phyloP scores from a whole-genome alignment of 2,113 vertebrate species.

The Pionites leucogaster region DNA sequence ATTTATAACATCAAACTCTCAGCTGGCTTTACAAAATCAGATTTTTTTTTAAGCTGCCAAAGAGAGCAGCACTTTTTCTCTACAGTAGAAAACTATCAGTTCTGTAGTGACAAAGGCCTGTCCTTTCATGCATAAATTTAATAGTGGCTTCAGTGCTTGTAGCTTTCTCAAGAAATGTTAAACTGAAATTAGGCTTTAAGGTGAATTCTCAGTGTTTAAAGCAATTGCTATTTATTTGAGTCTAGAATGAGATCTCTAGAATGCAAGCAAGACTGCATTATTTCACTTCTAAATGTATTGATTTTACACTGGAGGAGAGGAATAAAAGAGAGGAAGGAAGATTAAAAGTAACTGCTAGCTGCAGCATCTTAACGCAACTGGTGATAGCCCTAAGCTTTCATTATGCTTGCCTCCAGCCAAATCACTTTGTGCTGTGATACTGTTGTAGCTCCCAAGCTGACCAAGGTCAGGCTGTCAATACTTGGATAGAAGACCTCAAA shows the following conservation, averaged over 20 bases:
- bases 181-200: slow-evolving; percentile 8
- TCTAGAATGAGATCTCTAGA: not conserved
- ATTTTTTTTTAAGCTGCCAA: not conserved
- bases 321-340: slow-evolving; percentile 36
- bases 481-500: slow-evolving; percentile 48
- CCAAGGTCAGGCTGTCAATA: slow-evolving; percentile 59
- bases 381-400: slow-evolving; percentile 55
- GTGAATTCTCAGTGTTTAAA: slow-evolving; percentile 8
- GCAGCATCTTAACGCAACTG: slow-evolving; percentile 19
- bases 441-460: slow-evolving; percentile 39
- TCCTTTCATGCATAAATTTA: not conserved
- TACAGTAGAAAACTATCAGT: not conserved
- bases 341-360: slow-evolving; percentile 56
- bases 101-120: not conserved
- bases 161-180: not conserved
- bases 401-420: slow-evolving; percentile 63
- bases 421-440: slow-evolving; percentile 63
- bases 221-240: slow-evolving; percentile 21
- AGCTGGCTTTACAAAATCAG: not conserved
- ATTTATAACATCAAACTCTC: not conserved
- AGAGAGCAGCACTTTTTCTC: not conserved
- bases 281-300: slow-evolving; percentile 50
- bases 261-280: not conserved
- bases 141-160: not conserved
- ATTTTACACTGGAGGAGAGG: slow-evolving; percentile 20